Percentiles rank a stretch among this genome's conserved stretches.
Conservation (phyloP, 2,797 vertebrate genomes). For the Masticophis lateralis region DNA sequence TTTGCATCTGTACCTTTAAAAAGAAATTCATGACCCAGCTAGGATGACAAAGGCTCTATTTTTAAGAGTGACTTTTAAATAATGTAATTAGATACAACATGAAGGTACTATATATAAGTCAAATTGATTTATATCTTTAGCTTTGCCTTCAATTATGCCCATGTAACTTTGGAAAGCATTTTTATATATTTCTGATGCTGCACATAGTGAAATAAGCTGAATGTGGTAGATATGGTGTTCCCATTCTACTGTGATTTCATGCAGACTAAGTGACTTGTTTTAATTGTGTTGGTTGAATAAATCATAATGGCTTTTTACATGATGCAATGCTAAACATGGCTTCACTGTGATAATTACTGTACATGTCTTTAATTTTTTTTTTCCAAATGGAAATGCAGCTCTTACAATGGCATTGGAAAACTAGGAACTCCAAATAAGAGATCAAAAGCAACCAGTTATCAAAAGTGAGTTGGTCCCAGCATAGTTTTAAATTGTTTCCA, state of each 20-base stretch:
- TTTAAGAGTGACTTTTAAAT: background rate
- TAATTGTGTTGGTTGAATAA: background rate
- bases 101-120: background rate
- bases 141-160: conserved; percentile 8
- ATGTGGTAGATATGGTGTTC: background rate
- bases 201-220: background rate
- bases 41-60: background rate
- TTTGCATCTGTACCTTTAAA: conserved; percentile 1
- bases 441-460: background rate
- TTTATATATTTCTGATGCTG: background rate
- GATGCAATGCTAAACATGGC: background rate
- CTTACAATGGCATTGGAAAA: background rate
- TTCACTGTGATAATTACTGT: background rate
- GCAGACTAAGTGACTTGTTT: background rate
- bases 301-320: background rate
- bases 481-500: background rate
- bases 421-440: background rate
- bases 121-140: conserved; percentile 15
- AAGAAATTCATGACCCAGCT: conserved; percentile 30
- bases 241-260: background rate
- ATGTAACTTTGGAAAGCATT: conserved; percentile 23
- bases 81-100: background rate
- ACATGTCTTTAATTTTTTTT: background rate
- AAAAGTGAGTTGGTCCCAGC: background rate
- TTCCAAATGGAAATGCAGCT: background rate